Percentiles rank a stretch among this genome's conserved stretches.
These are phyloP conservation scores for Galaxias olidus DNA, from an alignment of 2,797 vertebrate genomes.

Conservation along the genomic window DNA sequence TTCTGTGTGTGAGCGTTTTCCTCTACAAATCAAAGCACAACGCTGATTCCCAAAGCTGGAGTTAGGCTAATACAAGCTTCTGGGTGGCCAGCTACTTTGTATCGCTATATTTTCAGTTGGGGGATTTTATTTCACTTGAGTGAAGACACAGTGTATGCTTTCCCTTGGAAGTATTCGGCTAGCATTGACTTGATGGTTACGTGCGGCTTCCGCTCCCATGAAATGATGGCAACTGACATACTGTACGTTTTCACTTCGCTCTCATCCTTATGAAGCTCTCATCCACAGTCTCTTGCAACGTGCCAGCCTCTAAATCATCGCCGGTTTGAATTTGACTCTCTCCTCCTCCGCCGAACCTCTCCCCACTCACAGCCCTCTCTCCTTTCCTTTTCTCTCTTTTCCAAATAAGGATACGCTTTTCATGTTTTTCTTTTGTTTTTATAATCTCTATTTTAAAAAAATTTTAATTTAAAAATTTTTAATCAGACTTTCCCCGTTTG, in stretches of 20 bases:
- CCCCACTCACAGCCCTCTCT: too few relatives aligned
- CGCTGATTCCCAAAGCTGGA: background rate
- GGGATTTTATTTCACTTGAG: background rate
- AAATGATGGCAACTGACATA: conserved; percentile 38
- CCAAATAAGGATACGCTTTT: too few relatives aligned
- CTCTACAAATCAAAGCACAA: conserved; percentile 35
- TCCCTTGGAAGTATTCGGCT: conserved; percentile 21
- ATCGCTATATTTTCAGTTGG: background rate
- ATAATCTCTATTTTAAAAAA: too few relatives aligned
- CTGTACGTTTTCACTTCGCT: conserved; percentile 13
- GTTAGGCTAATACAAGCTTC: conserved; percentile 2
- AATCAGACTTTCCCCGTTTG: too few relatives aligned
- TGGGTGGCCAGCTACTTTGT: background rate
- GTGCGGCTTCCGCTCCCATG: conserved; percentile 33
- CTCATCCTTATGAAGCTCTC: too few relatives aligned
- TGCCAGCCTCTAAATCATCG: too few relatives aligned
- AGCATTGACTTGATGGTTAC: conserved; percentile 41
- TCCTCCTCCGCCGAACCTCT: too few relatives aligned
- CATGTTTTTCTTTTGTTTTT: too few relatives aligned
- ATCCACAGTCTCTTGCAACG: too few relatives aligned
- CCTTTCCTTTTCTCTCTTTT: too few relatives aligned
- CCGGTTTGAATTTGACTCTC: too few relatives aligned
- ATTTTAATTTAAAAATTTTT: too few relatives aligned
- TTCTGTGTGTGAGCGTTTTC: conserved; percentile 18
- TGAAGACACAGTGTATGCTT: conserved; percentile 28